Evolutionary conservation across 2,888 invertebrate species (phyloP), one percentile per base, ranked within the genome.

Genomic region (Choristoneura rosaceana): DNA sequence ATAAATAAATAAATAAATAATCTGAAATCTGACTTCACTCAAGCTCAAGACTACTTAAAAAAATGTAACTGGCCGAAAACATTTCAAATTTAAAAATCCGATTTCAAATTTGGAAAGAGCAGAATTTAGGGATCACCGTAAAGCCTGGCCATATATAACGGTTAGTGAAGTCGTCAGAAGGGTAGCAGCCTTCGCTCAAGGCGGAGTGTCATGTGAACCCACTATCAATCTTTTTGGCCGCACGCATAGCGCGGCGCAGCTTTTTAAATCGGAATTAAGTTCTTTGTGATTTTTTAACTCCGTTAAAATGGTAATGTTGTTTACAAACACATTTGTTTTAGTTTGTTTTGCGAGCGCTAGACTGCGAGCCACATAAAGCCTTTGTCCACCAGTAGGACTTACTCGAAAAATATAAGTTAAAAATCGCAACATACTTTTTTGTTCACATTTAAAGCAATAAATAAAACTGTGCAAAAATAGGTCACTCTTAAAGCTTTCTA

Each of bases 151-250:
- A 91, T 92, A 92, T 92, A 93, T 92, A 90, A 91, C 89, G 84
- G 90, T 91, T 92, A 93, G 92, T 92, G 89, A 91, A 93, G 92
- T 92, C 91, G 90, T 93, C 93, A 92, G 90, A 91, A 91, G 92
- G 92, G 91, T 89, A 88, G 84, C 81, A 81, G 85, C 84, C 87
- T 87, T 88, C 81, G 87, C 84, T 87, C 86, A 87, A 89, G 89
- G 88, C 86, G 87, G 87, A 84, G 85, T 92, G 91, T 90, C 93
- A 92, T 93, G 92, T 91, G 91, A 92, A 92, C 90, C 90, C 84
- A 83, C 90, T 89, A 93, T 93, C 91, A 92, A 93, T 93, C 93
- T 93, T 89, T 80, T 81, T 83, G 83, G 81, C 79, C 81, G 82
- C 90, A 90, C 90, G 90, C 90, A 89, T 86, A 85, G 82, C 81